Conservation (phyloP, 2,888 invertebrate species). For the Chymomyza procnemis region DNA sequence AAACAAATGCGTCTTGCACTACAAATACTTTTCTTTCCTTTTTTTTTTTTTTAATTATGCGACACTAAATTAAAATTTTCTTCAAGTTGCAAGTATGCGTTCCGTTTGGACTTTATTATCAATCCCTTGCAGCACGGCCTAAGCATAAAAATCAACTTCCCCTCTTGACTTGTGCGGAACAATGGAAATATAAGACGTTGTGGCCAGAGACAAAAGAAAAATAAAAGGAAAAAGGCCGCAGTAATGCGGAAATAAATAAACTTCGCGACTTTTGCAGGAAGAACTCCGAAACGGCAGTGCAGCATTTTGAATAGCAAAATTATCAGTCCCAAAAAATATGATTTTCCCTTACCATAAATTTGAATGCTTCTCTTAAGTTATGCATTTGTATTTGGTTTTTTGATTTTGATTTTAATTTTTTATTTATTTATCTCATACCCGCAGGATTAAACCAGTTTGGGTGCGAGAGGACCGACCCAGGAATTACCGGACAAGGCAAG, state of each 20-base stretch:
- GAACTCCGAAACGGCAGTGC: slow-evolving; percentile 40
- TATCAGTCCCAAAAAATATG: slow-evolving; percentile 53
- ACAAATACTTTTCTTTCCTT: neutral
- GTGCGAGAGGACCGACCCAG: slow-evolving; percentile 32
- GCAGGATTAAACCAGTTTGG: slow-evolving; percentile 43
- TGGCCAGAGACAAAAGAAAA: slow-evolving; percentile 16
- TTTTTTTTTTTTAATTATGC: slow-evolving; percentile 55
- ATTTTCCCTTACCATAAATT: neutral
- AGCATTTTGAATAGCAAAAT: slow-evolving; percentile 77
- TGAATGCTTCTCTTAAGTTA: neutral
- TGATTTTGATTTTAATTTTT: slow-evolving; percentile 37
- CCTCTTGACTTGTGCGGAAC: slow-evolving; percentile 39
- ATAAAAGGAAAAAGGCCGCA: slow-evolving; percentile 44
- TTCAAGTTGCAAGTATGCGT: neutral
- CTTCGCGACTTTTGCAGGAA: slow-evolving; percentile 58
- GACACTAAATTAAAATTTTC: slow-evolving; percentile 53
- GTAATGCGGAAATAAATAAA: slow-evolving; percentile 78
- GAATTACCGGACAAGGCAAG: slow-evolving; percentile 51
- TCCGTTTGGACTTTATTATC: slow-evolving; percentile 46
- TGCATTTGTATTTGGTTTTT: slow-evolving; percentile 49
- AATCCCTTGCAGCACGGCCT: slow-evolving; percentile 47
- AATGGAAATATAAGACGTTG: slow-evolving; percentile 53
- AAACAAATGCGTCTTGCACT: slow-evolving; percentile 6
- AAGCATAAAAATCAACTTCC: slow-evolving; percentile 55
- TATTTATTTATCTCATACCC: slow-evolving; percentile 38